Conservation (phyloP, 2,888 invertebrate species). For the Caenorhabditis virilis region DNA sequence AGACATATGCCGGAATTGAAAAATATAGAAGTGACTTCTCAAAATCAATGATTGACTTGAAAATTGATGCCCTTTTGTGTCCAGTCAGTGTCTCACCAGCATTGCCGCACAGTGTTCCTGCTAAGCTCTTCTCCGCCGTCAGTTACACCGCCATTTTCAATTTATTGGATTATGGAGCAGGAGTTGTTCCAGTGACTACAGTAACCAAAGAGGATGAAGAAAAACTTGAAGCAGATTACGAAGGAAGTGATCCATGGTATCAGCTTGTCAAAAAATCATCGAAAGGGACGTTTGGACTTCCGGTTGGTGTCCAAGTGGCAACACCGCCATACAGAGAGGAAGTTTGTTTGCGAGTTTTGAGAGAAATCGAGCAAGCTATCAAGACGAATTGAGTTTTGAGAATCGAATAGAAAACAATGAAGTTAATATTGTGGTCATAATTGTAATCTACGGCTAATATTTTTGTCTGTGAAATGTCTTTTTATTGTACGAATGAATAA, state of each 20-base stretch:
- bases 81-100: slow-evolving; percentile 49
- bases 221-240: slow-evolving; percentile 43
- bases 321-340: slow-evolving; percentile 60
- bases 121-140: slow-evolving; percentile 52
- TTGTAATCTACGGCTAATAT: no score
- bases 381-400: no score
- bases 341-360: slow-evolving; percentile 49
- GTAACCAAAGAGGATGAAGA: slow-evolving; percentile 56
- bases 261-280: slow-evolving; percentile 43
- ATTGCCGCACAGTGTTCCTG: slow-evolving; percentile 50
- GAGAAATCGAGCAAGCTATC: slow-evolving; percentile 53
- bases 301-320: slow-evolving; percentile 50
- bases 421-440: no score
- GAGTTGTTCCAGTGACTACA: slow-evolving; percentile 68
- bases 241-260: slow-evolving; percentile 53
- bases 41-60: slow-evolving; percentile 40
- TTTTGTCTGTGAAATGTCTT: no score
- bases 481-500: no score
- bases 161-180: slow-evolving; percentile 69
- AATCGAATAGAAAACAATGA: no score
- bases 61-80: slow-evolving; percentile 54
- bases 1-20: slow-evolving; percentile 54
- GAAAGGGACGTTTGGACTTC: slow-evolving; percentile 25
- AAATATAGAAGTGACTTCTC: slow-evolving; percentile 52
- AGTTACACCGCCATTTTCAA: slow-evolving; percentile 68